These are phyloP conservation scores for Xiphophorus maculatus DNA, from an alignment of 2,113 vertebrate species.

Conservation along the genomic window DNA sequence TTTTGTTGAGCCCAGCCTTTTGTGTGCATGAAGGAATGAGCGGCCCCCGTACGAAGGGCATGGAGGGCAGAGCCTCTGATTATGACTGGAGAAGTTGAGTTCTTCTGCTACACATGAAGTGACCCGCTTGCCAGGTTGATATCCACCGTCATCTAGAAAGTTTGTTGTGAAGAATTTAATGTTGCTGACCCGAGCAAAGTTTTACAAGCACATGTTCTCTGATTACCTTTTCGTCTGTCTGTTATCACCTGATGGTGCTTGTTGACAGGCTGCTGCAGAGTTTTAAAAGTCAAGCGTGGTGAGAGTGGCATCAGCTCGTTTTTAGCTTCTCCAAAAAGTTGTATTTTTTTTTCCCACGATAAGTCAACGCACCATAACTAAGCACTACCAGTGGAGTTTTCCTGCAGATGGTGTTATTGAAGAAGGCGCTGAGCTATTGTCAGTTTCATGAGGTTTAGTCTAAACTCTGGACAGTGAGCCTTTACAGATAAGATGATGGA, in stretches of 20 bases:
- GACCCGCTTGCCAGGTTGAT: conserved; percentile 20
- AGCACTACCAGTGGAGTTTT: too few species aligned
- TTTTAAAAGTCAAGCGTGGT: neutral
- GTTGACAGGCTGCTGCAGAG: neutral
- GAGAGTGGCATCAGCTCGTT: too few species aligned
- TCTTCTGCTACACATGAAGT: conserved; percentile 9
- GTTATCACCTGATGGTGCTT: neutral
- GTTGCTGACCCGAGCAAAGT: conserved; percentile 26
- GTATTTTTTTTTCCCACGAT: too few species aligned
- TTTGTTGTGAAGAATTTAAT: neutral
- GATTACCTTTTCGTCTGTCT: neutral
- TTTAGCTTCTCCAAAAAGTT: too few species aligned
- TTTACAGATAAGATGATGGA: too few species aligned
- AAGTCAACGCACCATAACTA: too few species aligned
- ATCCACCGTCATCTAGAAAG: neutral
- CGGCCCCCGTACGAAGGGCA: conserved; percentile 52
- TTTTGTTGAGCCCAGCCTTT: conserved; percentile 65
- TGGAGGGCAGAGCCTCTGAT: conserved; percentile 46
- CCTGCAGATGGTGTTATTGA: too few species aligned
- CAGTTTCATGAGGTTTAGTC: too few species aligned
- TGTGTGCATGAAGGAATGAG: conserved; percentile 70
- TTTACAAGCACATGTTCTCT: neutral
- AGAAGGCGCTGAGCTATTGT: too few species aligned
- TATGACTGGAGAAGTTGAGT: conserved; percentile 54
- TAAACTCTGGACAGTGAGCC: too few species aligned